Evolutionary conservation across 2,888 invertebrate species (phyloP), one percentile per base, ranked within the genome.

Genomic region (Spisula subtruncata): DNA sequence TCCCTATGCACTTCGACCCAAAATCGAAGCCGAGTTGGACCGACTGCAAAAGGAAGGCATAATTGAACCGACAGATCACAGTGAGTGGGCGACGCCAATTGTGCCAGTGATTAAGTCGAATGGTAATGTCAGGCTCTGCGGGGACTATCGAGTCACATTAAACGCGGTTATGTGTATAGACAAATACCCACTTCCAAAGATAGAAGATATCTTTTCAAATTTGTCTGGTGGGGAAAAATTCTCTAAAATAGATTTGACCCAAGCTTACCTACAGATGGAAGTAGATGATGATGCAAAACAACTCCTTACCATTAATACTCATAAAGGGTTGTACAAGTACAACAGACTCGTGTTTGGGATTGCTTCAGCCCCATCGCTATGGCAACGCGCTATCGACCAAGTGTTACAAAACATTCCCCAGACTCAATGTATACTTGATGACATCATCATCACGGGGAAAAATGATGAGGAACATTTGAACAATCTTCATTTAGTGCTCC

Each of bases 161-260:
- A 94, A 95, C 83, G 93, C 90, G 12, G 89, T 93, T n/a, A 48
- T 96, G 51, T 88, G 94, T 56, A 89, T 95, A 29, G 95, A 95
- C 25, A 93, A 95, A 84, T 93, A 94, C 85, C 93, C 91, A 87
- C 89, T 95, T 54, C 93, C 92, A 89, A 91, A 88, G 88, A 89
- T 90, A 71, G 91, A 93, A 71, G 93, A 88, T 93, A 88, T 94
- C 96, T 94, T 93, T 66, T 89, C 93, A 0, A 80, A 83, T 8
- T 54, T 93, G 0, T 54, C 89, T 0, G 89, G 89, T 14, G 92
- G 93, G n/a, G 46, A 87, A 35, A 51, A 81, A 66, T 94, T 91
- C 82, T 18, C 0, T 14, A 94, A 94, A 71, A 46, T 94, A 4
- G 94, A 94, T 51, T 66, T 94, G 6, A 48, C 51, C 0, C 87